Base-by-base conservation (phyloP, 2,797 vertebrate species). In the Amniataba percoides region DNA sequence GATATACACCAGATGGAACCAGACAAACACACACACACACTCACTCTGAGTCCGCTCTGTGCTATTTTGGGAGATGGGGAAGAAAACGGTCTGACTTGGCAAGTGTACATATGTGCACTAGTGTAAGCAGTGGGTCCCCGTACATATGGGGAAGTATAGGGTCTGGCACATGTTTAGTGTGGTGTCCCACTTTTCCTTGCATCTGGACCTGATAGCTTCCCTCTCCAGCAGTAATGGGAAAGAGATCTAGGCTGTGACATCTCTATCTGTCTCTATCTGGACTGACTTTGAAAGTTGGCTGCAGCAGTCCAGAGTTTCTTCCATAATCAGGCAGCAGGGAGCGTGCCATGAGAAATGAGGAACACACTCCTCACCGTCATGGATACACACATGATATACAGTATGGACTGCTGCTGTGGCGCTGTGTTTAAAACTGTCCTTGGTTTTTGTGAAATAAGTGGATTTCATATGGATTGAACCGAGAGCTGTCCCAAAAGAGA, bases 1-100 rank as follows among this genome's bases (percentile, higher is more conserved):
- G 81, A 89, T 86, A 85, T 71, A 85, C 60, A 51, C 87, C 90
- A 92, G 87, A 92, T 90, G 89, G 80, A 88, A 67, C 55, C 78
- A 82, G 72, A 85, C 76, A 82, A 59, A 80, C 81, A 68, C 70
- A 69, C 72, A 73, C 11, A 89, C 67, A 74, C 79, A 71, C 79
- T 58, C 81, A 64, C 55, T 77, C 74, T 63, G 56, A 70, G 69
- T 74, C 46, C 3, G 9, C 77, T 83, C 64, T 67, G 70, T 75
- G 71, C 89, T 94, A 90, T 92, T 93, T 89, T 74, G 39, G 83
- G 86, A 89, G 81, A 80, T 62, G 71, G 66, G 60, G 74, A 77
- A 75, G 78, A 87, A 89, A 92, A 86, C 8, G 43, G 87, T 85
- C 86, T 81, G 88, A 90, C 90, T 94, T 93, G 90, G 92, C 91